These are phyloP conservation scores for Macquaria ambigua DNA, from an alignment of 2,113 vertebrate species.

Conservation along the genomic window DNA sequence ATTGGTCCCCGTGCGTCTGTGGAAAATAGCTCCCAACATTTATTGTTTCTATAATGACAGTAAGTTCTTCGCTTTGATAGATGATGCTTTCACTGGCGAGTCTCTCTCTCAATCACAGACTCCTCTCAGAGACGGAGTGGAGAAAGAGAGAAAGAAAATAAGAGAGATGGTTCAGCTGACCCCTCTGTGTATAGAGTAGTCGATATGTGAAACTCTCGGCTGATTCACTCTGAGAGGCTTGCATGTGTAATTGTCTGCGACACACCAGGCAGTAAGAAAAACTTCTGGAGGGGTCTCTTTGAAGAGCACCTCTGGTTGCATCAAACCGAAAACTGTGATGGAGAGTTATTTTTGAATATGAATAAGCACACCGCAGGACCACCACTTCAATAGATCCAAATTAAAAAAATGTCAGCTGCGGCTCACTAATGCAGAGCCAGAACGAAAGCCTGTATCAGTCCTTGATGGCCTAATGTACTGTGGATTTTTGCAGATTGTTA, in stretches of 20 bases:
- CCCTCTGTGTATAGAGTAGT: slow-evolving; percentile 28
- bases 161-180: slow-evolving; percentile 49
- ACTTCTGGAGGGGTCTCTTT: slow-evolving; percentile 63
- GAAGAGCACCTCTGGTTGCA: slow-evolving; percentile 70
- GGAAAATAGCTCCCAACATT: slow-evolving; percentile 61
- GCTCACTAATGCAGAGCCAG: slow-evolving; percentile 47
- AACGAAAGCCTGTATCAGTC: slow-evolving; percentile 51
- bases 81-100: slow-evolving; percentile 71
- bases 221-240: slow-evolving; percentile 43
- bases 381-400: slow-evolving; percentile 55
- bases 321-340: slow-evolving; percentile 50
- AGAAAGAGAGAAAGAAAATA: slow-evolving; percentile 19
- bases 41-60: slow-evolving; percentile 63
- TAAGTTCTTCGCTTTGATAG: slow-evolving; percentile 74
- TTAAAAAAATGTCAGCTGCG: slow-evolving; percentile 27
- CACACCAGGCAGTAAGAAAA: slow-evolving; percentile 44
- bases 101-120: slow-evolving; percentile 66
- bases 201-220: slow-evolving; percentile 47
- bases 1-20: slow-evolving; percentile 78
- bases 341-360: slow-evolving; percentile 66
- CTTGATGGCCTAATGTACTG: slow-evolving; percentile 48
- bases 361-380: slow-evolving; percentile 60
- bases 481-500: slow-evolving; percentile 62
- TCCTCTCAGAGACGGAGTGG: slow-evolving; percentile 36
- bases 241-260: slow-evolving; percentile 55